Percentiles rank a stretch among this genome's conserved stretches.
These are phyloP conservation scores for Agrotis segetum DNA, from an alignment of 2,888 invertebrate species.

Conservation along the genomic window DNA sequence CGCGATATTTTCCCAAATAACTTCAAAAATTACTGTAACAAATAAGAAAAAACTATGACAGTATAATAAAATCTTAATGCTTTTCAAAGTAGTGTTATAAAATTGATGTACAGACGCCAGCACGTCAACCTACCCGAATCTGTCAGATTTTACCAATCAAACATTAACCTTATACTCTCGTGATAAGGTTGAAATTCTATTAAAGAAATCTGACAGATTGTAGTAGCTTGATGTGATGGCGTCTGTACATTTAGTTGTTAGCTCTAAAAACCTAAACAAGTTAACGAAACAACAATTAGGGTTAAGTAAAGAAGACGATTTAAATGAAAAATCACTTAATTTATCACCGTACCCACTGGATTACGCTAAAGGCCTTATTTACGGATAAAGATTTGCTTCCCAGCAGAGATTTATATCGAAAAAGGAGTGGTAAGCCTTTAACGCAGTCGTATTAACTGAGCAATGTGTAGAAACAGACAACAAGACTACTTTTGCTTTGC, in stretches of 20 bases:
- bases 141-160: no score
- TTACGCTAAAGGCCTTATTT: slow-evolving; percentile 7
- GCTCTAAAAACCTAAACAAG: neutral
- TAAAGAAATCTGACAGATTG: no score
- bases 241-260: neutral
- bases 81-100: neutral
- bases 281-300: slow-evolving; percentile 23
- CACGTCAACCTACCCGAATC: no score
- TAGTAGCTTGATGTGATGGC: no score
- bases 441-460: neutral
- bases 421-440: neutral
- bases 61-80: neutral
- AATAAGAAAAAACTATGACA: neutral
- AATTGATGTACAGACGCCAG: slow-evolving; percentile 16
- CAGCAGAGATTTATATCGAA: neutral
- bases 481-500: neutral
- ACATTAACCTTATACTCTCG: no score
- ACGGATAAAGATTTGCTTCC: neutral
- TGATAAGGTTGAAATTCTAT: no score
- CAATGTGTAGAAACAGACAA: neutral
- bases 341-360: neutral
- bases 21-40: neutral
- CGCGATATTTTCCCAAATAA: neutral
- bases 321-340: slow-evolving; percentile 12
- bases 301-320: slow-evolving; percentile 7